Evolutionary conservation across 2,113 vertebrate genomes (phyloP).

Genomic region (Poeciliopsis occidentalis): DNA sequence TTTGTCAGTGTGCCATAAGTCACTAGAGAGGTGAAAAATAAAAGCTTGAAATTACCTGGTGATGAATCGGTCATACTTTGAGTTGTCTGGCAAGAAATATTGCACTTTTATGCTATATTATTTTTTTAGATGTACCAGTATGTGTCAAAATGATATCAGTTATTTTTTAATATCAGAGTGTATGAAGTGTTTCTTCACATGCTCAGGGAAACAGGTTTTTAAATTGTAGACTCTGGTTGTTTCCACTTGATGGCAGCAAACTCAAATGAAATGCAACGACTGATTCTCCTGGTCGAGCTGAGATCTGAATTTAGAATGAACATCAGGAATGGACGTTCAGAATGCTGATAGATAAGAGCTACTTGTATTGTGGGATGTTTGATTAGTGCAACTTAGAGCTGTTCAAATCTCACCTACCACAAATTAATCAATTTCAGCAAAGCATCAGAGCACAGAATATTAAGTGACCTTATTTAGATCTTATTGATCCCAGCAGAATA

Average conservation of each 20-base stretch:
- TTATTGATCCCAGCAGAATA: neutral
- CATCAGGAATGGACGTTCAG: neutral
- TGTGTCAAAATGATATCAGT: neutral
- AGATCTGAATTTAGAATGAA: neutral
- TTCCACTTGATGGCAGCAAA: conserved; percentile 75
- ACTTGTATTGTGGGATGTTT: neutral
- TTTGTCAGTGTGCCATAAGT: no score
- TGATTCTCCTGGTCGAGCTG: neutral
- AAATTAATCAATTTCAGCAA: neutral
- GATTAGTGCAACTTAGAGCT: neutral
- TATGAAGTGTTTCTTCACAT: neutral
- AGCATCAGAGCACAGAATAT: neutral
- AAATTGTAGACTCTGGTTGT: conserved; percentile 3
- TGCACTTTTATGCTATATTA: no score
- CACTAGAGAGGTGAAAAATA: no score
- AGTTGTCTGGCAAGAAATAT: no score
- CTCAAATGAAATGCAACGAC: conserved; percentile 17
- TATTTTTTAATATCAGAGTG: neutral
- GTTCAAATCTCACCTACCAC: neutral
- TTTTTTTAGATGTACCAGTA: no score
- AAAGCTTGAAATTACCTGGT: no score
- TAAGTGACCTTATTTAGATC: neutral
- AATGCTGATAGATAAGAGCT: neutral
- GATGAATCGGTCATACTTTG: no score
- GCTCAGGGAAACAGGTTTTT: neutral